Evolutionary conservation across 2,888 invertebrate genomes (phyloP), one percentile per base, ranked within the genome.

Genomic region (Crossocerus cetratus): DNA sequence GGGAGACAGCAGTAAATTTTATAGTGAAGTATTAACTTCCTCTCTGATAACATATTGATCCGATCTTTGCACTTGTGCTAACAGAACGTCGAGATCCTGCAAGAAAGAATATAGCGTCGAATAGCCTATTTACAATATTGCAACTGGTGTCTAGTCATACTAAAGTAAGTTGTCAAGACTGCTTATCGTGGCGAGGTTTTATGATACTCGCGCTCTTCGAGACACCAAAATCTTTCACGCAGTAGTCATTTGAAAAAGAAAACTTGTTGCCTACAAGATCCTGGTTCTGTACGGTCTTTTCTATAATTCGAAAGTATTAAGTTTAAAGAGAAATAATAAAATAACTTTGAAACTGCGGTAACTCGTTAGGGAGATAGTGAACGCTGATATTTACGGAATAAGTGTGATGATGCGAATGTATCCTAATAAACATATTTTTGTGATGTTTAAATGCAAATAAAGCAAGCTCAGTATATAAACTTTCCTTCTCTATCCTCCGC

Each of bases 381-480:
- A 8, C 32, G 32, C 32, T 32, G 32, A 32, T 32, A 32, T 32
- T 8, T 68, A 71, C 57, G 43, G n/a, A 56, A 42, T 58, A 22
- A 56, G 8, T 69, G 55, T 65, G 65, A 43, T 57, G 63, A 65
- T 60, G 57, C 57, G 21, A 42, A 54, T 63, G 58, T 69, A 56
- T 70, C 20, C 14, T n/a, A 74, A 13, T 59, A 43, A 20, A 68
- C 66, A 18, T 74, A 80, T 70, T 80, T 77, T 80, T 80, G 72
- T 79, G 74, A 77, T 43, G 67, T 32, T 69, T 66, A 20, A 61
- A 63, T 16, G 5, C n/a, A 53, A 70, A 71, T 77, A 76, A 76
- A 76, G 14, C 2, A 53, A 23, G 13, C 56, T 60, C 61, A 42
- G 32, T 32, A 32, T 32, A 32, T 32, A 32, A 8, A 32, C 11